phyloP scores from a whole-genome alignment of 2,113 vertebrate genomes.

The Myotis brandtii region DNA sequence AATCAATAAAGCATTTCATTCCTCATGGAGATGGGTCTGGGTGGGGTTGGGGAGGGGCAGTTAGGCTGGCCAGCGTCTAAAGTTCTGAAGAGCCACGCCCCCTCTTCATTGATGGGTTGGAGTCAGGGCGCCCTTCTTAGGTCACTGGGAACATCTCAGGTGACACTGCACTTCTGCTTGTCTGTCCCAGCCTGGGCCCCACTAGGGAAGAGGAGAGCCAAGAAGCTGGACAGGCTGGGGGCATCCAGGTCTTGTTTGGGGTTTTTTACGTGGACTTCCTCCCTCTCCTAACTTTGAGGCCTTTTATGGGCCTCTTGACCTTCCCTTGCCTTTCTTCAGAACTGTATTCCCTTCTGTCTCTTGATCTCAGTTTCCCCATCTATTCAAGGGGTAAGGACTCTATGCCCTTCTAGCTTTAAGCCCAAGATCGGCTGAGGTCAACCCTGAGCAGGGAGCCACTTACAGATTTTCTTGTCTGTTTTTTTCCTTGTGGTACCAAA shows the following conservation, averaged over 20 bases:
- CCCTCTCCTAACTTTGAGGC: slow-evolving; percentile 18
- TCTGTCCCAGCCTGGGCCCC: neutral
- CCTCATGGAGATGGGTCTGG: slow-evolving; percentile 59
- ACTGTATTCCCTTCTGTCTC: neutral
- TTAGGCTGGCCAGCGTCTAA: neutral
- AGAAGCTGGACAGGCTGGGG: neutral
- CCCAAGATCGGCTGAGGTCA: neutral
- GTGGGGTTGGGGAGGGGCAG: slow-evolving; percentile 48
- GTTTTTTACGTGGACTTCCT: neutral
- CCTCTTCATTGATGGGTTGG: neutral
- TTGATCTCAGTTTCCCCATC: neutral
- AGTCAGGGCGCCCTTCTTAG: neutral
- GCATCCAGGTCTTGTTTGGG: neutral
- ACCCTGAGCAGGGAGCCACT: neutral
- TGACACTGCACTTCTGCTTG: neutral
- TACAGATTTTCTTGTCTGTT: neutral
- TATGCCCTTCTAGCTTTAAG: neutral
- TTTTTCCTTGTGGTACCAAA: neutral
- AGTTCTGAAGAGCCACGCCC: slow-evolving; percentile 56
- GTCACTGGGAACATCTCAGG: neutral
- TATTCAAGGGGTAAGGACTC: neutral
- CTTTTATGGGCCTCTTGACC: neutral
- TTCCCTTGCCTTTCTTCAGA: slow-evolving; percentile 27
- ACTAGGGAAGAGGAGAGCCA: neutral
- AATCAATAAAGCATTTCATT: slow-evolving; percentile 89